phyloP scores from a whole-genome alignment of 2,797 vertebrate species.

The Urophycis tenuis region DNA sequence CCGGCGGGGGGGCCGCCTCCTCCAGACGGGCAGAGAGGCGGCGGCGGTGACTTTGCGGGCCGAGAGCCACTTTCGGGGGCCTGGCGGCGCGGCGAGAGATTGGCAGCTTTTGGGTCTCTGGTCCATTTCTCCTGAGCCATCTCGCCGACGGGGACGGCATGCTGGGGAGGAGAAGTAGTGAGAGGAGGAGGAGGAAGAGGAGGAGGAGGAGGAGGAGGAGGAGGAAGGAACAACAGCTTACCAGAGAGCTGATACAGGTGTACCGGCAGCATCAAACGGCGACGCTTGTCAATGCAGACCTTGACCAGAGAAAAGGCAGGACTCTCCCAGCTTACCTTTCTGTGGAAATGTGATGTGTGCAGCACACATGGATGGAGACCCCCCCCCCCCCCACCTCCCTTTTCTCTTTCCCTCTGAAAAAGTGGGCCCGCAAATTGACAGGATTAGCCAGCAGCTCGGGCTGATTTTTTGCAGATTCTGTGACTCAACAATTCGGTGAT shows the following conservation, averaged over 20 bases:
- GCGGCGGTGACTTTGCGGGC: constrained; percentile 53
- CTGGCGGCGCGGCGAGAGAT: too few species aligned
- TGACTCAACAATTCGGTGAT: constrained; percentile 75
- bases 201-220: neutral
- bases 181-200: constrained; percentile 48
- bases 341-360: neutral
- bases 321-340: neutral
- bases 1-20: constrained; percentile 57
- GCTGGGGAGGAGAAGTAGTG: constrained; percentile 55
- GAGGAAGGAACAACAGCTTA: constrained; percentile 60
- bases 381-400: too few species aligned
- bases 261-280: constrained; percentile 65
- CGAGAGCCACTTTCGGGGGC: constrained; percentile 58
- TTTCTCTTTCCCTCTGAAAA: constrained; percentile 12
- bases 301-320: constrained; percentile 27
- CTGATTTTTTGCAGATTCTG: constrained; percentile 72
- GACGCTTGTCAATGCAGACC: constrained; percentile 63
- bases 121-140: constrained; percentile 66
- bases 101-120: constrained; percentile 68
- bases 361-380: neutral
- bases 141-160: constrained; percentile 49
- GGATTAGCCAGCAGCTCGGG: constrained; percentile 66
- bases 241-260: constrained; percentile 71
- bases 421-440: constrained; percentile 54
- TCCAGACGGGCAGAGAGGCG: constrained; percentile 64